phyloP scores from a whole-genome alignment of 2,888 invertebrate genomes.

The Lordiphosa andalusiaca region DNA sequence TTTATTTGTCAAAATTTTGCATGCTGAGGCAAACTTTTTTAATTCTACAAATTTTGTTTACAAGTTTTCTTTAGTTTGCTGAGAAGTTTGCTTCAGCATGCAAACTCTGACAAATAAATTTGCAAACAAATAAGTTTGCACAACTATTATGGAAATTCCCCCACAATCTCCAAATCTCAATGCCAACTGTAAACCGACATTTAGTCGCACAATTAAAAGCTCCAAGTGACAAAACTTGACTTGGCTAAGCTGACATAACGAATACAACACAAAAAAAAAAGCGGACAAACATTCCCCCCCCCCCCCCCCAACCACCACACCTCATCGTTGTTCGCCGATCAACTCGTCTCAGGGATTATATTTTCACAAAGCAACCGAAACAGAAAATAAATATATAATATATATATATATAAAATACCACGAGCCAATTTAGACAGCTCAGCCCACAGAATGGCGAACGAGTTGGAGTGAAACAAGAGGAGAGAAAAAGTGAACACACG shows the following conservation, averaged over 20 bases:
- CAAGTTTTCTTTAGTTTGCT: too few species aligned
- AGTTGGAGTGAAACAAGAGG: conserved; percentile 1
- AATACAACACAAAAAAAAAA: not conserved
- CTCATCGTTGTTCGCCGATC: conserved; percentile 1
- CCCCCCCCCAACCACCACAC: too few species aligned
- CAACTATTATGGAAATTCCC: too few species aligned
- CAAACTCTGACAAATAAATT: too few species aligned
- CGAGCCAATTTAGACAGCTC: conserved; percentile 10
- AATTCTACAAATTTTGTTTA: too few species aligned
- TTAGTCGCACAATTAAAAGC: conserved; percentile 3
- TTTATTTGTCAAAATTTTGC: too few species aligned
- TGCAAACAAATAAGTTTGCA: too few species aligned
- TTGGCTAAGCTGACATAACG: conserved; percentile 6
- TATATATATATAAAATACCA: conserved; percentile 3
- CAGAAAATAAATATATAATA: not conserved
- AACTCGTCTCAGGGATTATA: conserved; percentile 7
- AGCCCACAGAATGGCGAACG: conserved; percentile 1
- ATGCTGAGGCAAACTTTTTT: too few species aligned
- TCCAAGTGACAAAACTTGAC: conserved; percentile 2
- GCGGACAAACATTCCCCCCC: not conserved
- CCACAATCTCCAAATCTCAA: too few species aligned
- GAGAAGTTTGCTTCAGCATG: too few species aligned
- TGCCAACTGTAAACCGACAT: too few species aligned
- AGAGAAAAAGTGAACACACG: too few species aligned
- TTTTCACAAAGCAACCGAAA: conserved; percentile 4